Conservation (phyloP, 1,140 invertebrate genomes). For the Wasmannia auropunctata region DNA sequence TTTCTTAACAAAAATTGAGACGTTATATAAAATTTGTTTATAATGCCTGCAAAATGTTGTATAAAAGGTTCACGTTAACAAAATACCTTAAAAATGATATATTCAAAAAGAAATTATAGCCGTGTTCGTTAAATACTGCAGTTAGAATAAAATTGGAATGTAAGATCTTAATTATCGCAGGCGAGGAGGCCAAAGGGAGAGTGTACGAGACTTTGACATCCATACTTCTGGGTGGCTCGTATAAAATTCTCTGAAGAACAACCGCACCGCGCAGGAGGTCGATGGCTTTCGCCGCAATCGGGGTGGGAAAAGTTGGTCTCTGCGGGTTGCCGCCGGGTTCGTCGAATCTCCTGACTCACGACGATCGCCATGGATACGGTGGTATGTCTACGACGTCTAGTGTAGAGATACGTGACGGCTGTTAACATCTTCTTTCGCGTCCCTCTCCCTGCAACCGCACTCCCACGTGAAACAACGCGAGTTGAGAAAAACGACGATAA, state of each 20-base stretch:
- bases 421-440: constrained; percentile 66
- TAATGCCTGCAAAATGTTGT: not conserved
- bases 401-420: constrained; percentile 53
- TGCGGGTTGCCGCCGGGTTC: not conserved
- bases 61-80: not conserved
- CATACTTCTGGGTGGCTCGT: constrained; percentile 50
- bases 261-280: not conserved
- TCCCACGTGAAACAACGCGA: constrained; percentile 66
- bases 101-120: not conserved
- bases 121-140: not conserved
- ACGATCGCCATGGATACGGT: constrained; percentile 48
- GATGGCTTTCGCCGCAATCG: constrained; percentile 27
- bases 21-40: not conserved
- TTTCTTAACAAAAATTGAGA: not conserved
- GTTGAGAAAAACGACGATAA: constrained; percentile 64
- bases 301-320: constrained; percentile 47
- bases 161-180: constrained; percentile 39
- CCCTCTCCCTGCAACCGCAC: constrained; percentile 34
- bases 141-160: constrained; percentile 23
- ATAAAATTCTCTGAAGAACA: constrained; percentile 43
- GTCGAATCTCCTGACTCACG: constrained; percentile 27
- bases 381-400: constrained; percentile 61
- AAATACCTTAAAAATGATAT: not conserved
- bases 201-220: not conserved
- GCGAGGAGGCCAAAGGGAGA: not conserved